These are phyloP conservation scores for Ceratotherium simum DNA, from an alignment of 2,113 vertebrate species.

Conservation along the genomic window DNA sequence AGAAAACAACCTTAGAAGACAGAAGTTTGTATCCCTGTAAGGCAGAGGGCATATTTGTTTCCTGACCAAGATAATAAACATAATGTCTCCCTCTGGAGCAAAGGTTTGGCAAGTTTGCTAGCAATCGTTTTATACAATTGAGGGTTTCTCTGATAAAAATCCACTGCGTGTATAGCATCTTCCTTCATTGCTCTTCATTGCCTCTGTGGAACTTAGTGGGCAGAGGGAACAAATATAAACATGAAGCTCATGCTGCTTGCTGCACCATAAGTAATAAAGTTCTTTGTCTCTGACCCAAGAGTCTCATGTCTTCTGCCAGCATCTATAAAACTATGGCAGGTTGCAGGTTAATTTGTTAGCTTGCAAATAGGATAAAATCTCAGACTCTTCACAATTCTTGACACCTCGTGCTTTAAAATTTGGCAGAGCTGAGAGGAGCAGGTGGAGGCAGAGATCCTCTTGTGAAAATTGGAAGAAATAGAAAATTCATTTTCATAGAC, in stretches of 20 bases:
- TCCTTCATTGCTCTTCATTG: not conserved
- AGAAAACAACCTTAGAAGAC: not conserved
- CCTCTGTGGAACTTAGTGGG: not conserved
- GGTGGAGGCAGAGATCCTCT: not conserved
- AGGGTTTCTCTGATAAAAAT: not conserved
- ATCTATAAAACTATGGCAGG: not conserved
- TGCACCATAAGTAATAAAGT: not conserved
- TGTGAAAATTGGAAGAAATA: not conserved
- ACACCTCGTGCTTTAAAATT: not conserved
- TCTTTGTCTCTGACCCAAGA: not conserved
- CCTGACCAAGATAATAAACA: not conserved
- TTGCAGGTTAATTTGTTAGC: not conserved
- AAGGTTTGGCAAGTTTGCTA: not conserved
- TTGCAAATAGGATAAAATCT: not conserved
- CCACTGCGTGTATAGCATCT: not conserved
- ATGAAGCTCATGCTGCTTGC: not conserved
- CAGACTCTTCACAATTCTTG: not conserved
- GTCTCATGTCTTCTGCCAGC: not conserved
- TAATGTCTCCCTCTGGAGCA: not conserved
- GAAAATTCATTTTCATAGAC: too few relatives aligned
- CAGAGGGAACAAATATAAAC: not conserved
- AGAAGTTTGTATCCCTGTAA: not conserved
- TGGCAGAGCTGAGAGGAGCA: not conserved
- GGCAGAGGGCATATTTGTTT: not conserved
- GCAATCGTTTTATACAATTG: not conserved